Percentiles rank a stretch among this genome's conserved stretches.
These are phyloP conservation scores for Venustoraphidia nigricollis DNA, from an alignment of 2,888 invertebrate genomes.

Conservation along the genomic window DNA sequence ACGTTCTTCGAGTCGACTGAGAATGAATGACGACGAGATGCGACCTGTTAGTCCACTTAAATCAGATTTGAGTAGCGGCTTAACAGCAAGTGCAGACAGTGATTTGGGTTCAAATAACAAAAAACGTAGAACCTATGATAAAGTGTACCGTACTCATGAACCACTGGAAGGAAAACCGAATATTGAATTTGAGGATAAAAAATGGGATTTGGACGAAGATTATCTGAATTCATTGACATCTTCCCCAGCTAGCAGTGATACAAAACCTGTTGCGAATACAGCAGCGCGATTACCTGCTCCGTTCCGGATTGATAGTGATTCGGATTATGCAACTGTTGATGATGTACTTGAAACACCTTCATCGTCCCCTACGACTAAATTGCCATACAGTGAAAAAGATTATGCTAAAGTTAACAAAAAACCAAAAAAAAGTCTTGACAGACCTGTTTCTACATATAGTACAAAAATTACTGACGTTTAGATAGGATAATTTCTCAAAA, in stretches of 20 bases:
- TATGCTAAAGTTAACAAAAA: conserved; percentile 13
- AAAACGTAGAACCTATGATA: conserved; percentile 62
- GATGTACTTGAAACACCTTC: neutral
- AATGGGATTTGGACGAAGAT: conserved; percentile 59
- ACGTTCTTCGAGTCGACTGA: conserved; percentile 14
- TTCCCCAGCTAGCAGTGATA: conserved; percentile 16
- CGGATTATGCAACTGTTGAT: conserved; percentile 10
- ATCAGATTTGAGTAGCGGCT: conserved; percentile 12
- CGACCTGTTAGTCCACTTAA: conserved; percentile 7
- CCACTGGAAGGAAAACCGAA: conserved; percentile 56
- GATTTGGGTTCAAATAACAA: conserved; percentile 24
- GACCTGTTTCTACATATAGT: conserved; percentile 4
- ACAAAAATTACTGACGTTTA: neutral
- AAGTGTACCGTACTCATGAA: conserved; percentile 70
- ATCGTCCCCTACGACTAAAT: neutral
- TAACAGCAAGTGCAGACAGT: conserved; percentile 16
- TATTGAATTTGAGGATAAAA: conserved; percentile 66
- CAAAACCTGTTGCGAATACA: conserved; percentile 4
- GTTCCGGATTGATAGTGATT: conserved; percentile 10
- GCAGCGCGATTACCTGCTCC: neutral
- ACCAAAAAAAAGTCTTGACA: conserved; percentile 5
- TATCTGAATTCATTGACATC: conserved; percentile 33
- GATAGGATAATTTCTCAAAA: neutral
- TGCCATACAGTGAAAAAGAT: conserved; percentile 16
- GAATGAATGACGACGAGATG: conserved; percentile 13